phyloP scores from a whole-genome alignment of 2,113 vertebrate species.

The Zosterops lateralis region DNA sequence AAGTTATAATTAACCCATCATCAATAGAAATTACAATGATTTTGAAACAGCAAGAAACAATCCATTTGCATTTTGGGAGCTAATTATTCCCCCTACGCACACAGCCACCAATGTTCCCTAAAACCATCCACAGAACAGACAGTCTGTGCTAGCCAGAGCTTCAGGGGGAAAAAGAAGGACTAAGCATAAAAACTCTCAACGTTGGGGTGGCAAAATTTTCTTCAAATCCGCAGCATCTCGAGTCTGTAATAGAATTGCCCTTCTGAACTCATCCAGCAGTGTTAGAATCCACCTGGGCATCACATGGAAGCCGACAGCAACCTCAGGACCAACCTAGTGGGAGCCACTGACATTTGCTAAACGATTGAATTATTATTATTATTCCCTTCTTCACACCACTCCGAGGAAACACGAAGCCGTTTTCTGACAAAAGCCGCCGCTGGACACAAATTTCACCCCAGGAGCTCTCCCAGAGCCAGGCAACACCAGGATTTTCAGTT shows the following conservation, averaged over 20 bases:
- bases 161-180: not conserved
- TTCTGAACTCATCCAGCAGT: not conserved
- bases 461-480: not conserved
- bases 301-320: not conserved
- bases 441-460: not conserved
- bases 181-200: not conserved
- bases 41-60: slow-evolving; percentile 54
- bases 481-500: not conserved
- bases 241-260: not conserved
- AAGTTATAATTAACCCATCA: slow-evolving; percentile 58
- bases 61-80: slow-evolving; percentile 46
- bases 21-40: slow-evolving; percentile 49
- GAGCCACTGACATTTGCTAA: not conserved
- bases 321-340: not conserved
- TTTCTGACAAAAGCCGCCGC: not conserved
- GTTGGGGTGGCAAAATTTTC: not conserved
- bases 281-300: not conserved
- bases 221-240: not conserved
- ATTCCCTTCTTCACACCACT: not conserved
- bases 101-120: slow-evolving; percentile 53
- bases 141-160: slow-evolving; percentile 47
- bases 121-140: slow-evolving; percentile 26
- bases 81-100: slow-evolving; percentile 57
- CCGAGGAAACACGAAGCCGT: not conserved
- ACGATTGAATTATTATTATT: not conserved